Conservation (phyloP, 2,113 vertebrate species). For the Phoenicopterus ruber region DNA sequence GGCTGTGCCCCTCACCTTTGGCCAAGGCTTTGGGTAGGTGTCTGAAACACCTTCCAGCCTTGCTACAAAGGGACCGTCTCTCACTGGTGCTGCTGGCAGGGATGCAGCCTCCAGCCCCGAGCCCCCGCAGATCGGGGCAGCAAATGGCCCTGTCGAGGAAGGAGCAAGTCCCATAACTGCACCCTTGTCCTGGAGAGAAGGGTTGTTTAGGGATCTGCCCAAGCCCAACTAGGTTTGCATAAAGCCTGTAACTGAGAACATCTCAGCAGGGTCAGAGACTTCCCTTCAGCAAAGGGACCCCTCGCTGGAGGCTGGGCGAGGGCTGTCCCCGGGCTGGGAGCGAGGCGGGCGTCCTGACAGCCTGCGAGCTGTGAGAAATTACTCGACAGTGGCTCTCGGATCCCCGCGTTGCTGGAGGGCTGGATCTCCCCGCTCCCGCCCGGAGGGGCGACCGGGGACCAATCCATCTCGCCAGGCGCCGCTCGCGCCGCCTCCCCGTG, state of each 20-base stretch:
- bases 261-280: not conserved
- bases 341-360: rapidly evolving
- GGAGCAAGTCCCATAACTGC: not conserved
- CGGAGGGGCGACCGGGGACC: not conserved
- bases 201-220: not conserved
- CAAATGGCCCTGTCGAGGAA: rapidly evolving
- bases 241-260: not conserved
- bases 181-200: not conserved
- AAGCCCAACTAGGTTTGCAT: not conserved
- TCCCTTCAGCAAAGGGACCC: not conserved
- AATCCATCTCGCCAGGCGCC: not conserved
- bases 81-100: not conserved
- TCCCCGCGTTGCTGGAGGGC: not conserved
- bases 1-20: not conserved
- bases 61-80: not conserved
- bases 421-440: not conserved
- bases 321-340: not conserved
- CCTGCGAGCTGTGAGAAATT: not conserved
- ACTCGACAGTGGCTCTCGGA: not conserved
- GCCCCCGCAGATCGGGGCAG: rapidly evolving
- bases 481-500: rapidly evolving
- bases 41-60: not conserved
- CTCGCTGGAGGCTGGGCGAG: not conserved
- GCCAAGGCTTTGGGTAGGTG: not conserved
- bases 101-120: not conserved